phyloP scores from a whole-genome alignment of 2,888 invertebrate genomes.

The Ferrisia virgata region DNA sequence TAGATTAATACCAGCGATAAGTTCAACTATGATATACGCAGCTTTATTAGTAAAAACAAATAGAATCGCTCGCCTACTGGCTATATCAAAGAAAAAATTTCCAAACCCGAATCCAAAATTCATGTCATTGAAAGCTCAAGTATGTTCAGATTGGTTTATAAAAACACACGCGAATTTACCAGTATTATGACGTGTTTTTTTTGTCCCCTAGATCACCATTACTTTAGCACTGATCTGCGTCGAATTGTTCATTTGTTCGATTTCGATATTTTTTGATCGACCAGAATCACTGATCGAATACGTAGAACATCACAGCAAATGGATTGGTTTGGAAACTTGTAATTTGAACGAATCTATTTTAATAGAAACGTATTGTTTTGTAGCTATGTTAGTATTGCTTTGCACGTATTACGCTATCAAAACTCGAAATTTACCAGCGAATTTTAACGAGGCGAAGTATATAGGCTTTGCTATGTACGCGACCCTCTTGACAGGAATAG shows the following conservation, averaged over 20 bases:
- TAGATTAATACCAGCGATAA: slow-evolving; percentile 62
- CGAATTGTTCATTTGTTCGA: not conserved
- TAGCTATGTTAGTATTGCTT: not conserved
- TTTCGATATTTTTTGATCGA: not conserved
- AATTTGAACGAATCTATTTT: not conserved
- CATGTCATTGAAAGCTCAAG: slow-evolving; percentile 62
- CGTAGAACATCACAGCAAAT: not conserved
- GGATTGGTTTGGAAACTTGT: not conserved
- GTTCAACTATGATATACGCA: slow-evolving; percentile 71
- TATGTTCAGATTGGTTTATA: slow-evolving; percentile 50
- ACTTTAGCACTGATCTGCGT: not conserved
- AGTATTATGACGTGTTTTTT: too few relatives aligned
- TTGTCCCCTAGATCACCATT: not conserved
- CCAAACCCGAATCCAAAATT: slow-evolving; percentile 66
- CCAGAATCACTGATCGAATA: not conserved
- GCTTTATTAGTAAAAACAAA: slow-evolving; percentile 74
- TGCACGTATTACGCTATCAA: not conserved
- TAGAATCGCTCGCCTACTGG: slow-evolving; percentile 70
- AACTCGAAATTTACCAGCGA: not conserved
- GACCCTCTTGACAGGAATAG: not conserved
- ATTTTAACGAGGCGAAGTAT: not conserved
- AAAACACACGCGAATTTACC: too few relatives aligned
- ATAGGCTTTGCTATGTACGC: not conserved
- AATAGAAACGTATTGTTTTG: slow-evolving; percentile 59
- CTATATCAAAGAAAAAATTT: slow-evolving; percentile 69